phyloP scores from a whole-genome alignment of 2,113 vertebrate species.

The Pyrgilauda ruficollis region DNA sequence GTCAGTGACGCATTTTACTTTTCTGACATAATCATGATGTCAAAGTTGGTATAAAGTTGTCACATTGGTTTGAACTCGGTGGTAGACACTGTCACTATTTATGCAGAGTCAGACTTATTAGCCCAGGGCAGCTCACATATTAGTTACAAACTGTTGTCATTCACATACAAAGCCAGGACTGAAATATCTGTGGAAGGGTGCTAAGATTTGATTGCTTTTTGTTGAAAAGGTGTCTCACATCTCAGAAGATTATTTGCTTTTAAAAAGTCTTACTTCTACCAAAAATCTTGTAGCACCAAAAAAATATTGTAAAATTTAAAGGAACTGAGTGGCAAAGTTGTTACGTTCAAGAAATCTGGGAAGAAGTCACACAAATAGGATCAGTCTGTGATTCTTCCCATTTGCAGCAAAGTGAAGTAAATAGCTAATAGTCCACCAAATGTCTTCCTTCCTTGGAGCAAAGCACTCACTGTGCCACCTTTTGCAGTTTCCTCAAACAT shows the following conservation, averaged over 20 bases:
- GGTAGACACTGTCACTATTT: background rate
- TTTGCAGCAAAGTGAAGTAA: background rate
- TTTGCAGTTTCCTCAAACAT: background rate
- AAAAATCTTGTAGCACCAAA: background rate
- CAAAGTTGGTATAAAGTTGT: background rate
- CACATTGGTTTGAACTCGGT: background rate
- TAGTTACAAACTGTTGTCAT: background rate
- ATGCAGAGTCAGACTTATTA: background rate
- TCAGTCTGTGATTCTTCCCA: background rate
- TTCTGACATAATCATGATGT: background rate
- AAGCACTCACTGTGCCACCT: background rate
- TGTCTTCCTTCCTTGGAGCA: background rate
- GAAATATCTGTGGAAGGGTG: background rate
- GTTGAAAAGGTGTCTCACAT: background rate
- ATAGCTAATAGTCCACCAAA: conserved; percentile 22
- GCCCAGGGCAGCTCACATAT: background rate
- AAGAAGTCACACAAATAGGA: background rate
- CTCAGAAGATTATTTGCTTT: background rate
- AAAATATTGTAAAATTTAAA: background rate
- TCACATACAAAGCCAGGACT: background rate
- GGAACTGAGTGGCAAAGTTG: background rate
- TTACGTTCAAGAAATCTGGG: background rate
- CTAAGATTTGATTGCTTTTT: background rate
- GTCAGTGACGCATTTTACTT: background rate
- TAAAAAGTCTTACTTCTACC: background rate